phyloP scores from a whole-genome alignment of 2,797 vertebrate genomes.

The Pantherophis vulpinus region DNA sequence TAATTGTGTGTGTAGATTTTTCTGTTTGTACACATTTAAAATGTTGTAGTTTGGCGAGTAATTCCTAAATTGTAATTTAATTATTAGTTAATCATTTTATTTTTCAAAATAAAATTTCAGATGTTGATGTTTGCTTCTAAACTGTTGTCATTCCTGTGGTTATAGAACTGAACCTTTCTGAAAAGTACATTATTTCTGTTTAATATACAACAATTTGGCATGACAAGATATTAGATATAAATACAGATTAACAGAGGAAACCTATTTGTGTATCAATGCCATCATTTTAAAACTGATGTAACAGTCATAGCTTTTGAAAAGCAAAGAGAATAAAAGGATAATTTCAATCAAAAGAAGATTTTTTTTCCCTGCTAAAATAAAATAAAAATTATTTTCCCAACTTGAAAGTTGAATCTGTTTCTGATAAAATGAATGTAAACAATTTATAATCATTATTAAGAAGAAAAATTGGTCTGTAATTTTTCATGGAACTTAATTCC shows the following conservation, averaged over 20 bases:
- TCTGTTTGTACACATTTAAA: background rate
- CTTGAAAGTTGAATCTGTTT: slow-evolving; percentile 22
- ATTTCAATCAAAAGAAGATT: background rate
- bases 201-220: slow-evolving; percentile 24
- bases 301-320: slow-evolving; percentile 24
- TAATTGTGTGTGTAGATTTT: background rate
- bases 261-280: slow-evolving; percentile 11
- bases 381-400: background rate
- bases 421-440: background rate
- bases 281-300: slow-evolving; percentile 32
- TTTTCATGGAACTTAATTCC: background rate
- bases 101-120: slow-evolving; percentile 10
- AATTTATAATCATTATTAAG: background rate
- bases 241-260: background rate
- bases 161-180: slow-evolving; percentile 20
- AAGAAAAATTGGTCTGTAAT: background rate
- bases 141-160: background rate
- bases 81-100: slow-evolving; percentile 7
- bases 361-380: slow-evolving; percentile 25
- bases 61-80: slow-evolving; percentile 5
- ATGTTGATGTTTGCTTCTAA: slow-evolving; percentile 14
- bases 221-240: background rate
- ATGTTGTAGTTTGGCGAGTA: background rate
- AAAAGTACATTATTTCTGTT: slow-evolving; percentile 35
- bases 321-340: slow-evolving; percentile 18